Evolutionary conservation across 2,113 vertebrate genomes (phyloP).

Genomic region (Neoarius graeffei): DNA sequence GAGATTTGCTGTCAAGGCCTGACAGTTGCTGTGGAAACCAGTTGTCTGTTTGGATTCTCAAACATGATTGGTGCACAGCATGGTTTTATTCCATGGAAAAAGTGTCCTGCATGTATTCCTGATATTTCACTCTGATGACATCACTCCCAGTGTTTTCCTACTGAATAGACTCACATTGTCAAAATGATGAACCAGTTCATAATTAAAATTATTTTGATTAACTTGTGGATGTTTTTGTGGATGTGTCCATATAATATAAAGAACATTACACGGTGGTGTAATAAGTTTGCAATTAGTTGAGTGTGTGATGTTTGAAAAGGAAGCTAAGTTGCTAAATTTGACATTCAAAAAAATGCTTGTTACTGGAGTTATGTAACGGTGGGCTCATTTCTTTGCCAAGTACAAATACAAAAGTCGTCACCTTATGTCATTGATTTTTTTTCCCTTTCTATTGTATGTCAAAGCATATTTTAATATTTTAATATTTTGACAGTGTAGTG

Average conservation of each 20-base stretch:
- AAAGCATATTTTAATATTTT: too few species aligned
- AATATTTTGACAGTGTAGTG: neutral
- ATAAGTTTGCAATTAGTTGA: neutral
- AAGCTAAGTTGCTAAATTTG: neutral
- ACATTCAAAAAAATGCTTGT: neutral
- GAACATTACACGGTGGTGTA: too few species aligned
- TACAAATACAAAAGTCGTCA: neutral
- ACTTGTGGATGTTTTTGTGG: too few species aligned
- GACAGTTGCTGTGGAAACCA: conserved; percentile 84
- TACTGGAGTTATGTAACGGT: neutral
- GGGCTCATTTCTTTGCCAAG: neutral
- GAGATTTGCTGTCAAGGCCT: conserved; percentile 86
- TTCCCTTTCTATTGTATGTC: neutral
- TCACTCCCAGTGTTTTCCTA: too few species aligned
- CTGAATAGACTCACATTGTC: too few species aligned
- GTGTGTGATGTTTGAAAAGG: neutral
- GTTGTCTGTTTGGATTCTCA: conserved; percentile 85
- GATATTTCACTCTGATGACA: too few species aligned
- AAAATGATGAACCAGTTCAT: too few species aligned
- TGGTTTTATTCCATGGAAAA: too few species aligned
- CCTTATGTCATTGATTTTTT: neutral
- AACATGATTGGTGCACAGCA: conserved; percentile 94
- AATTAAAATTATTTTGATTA: too few species aligned
- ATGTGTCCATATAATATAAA: too few species aligned
- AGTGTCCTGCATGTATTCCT: too few species aligned